Conservation (phyloP, 64 coral and sea anemone genomes). For the Porites australiensis region DNA sequence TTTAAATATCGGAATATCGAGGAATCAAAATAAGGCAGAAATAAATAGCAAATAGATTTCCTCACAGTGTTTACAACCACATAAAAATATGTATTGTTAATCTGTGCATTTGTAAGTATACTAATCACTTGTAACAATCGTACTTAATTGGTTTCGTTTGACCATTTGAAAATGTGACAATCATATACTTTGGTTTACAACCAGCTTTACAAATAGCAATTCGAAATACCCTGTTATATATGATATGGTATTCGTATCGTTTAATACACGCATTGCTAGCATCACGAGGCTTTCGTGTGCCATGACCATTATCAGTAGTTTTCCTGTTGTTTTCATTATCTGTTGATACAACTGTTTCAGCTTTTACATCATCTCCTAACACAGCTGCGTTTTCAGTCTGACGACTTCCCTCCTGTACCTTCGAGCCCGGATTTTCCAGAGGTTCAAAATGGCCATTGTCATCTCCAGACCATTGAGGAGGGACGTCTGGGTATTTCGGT, state of each 20-base stretch:
- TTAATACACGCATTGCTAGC: background rate
- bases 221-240: background rate
- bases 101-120: too few species aligned
- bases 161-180: background rate
- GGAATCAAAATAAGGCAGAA: too few species aligned
- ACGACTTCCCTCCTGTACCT: background rate
- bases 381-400: background rate
- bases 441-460: background rate
- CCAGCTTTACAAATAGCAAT: slow-evolving; percentile 5
- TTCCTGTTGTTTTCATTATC: background rate
- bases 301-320: too few species aligned
- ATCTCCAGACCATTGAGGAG: too few species aligned
- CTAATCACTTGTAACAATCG: background rate
- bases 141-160: background rate
- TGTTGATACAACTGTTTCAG: background rate
- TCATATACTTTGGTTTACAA: background rate
- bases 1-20: too few species aligned
- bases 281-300: background rate
- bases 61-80: too few species aligned
- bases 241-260: background rate
- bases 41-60: too few species aligned
- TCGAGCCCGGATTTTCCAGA: background rate
- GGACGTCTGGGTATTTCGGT: too few species aligned
- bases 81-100: too few species aligned
- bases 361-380: background rate